Base-by-base conservation (phyloP, 2,797 vertebrate genomes). In the Sebastes vulpes region DNA sequence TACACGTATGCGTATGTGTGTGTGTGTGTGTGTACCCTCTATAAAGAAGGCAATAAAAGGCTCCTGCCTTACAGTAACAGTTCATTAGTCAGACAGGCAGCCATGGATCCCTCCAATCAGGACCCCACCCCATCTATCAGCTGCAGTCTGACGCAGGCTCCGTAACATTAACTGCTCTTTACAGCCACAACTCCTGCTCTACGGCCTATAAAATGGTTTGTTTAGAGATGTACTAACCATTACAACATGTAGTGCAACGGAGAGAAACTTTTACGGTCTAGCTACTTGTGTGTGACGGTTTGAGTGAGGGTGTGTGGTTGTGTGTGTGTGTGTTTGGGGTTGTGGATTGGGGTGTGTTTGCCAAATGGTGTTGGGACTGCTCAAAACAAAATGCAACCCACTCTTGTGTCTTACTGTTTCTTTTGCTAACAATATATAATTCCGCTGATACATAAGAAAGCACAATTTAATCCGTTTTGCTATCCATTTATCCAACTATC, bases 41-140 rank as follows among this genome's bases (percentile, higher is more conserved):
- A 85, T 86, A 83, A 89, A 83, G 65, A 75, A 42, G 71, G 79
- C 66, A 84, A 89, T 91, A 86, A 91, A 91, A 68, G 72, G 21
- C 53, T 86, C 56, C 60, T 60, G 85, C 67, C 79, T 81, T 85
- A 88, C 77, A 81, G 85, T 76, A 83, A 69, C 84, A 89, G 83
- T 85, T 92, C 80, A 90, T 88, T 85, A 87, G 79, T 74, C 78
- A 81, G 83, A 80, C 75, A 29, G 60, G 84, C 86, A 71, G 75
- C 74, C 12, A 35, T 23, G 20, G 29, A 64, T 88, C 75, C n/a
- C 46, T 83, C 77, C 76, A 85, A 83, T 89, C 82, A 76, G 63
- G 56, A 65, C 64, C 72, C 18, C 16, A 8, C 7, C 52, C 66
- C 65, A 90, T 82, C 72, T 31, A 83, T 89, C 73, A 89, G 79